Evolutionary conservation across 2,888 invertebrate genomes (phyloP), one percentile per base, ranked within the genome.

Genomic region (Drosophila eohydei): DNA sequence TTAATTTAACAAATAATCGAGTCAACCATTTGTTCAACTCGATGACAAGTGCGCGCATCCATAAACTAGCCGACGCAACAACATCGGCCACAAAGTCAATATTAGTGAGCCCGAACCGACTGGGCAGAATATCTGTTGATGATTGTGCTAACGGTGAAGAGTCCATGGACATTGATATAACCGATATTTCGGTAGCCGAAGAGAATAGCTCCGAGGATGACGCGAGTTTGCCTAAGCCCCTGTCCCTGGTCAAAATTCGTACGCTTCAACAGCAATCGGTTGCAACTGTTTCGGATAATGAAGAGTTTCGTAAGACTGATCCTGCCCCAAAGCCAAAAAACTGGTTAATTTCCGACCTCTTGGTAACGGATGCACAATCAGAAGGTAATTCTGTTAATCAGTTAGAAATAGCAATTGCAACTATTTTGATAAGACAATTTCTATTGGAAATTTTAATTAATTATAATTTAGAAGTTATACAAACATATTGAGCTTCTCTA

Each of bases 101-200:
- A 41, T 63, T 83, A 38, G 73, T 76, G 12, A 84, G 78, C 14
- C 55, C 80, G 11, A 71, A 64, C n/a, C 51, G 71, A 51, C 69
- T 77, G 58, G 78, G 58, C 32, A 66, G 69, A 38, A 76, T 61
- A 61, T 80, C 82, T 21, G 78, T 79, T 43, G 86, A 85, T 40
- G 88, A 86, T 68, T 83, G 64, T 54, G 71, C 48, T 7, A 82
- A 86, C 34, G 92, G 92, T 92, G 94, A 90, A 91, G 93, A 94
- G 52, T 92, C 93, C 12, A 82, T 93, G 55, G 93, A 93, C 71
- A 92, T 93, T 65, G 92, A 93, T 71, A 93, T 93, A 48, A 93
- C 93, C 11, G 92, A 93, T 78, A 73, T 92, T 14, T 91, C 92
- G 16, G 89, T 90, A 6, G 88, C 87, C 55, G 92, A 92, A 54